These are phyloP conservation scores for Carposina sasakii DNA, from an alignment of 1,140 invertebrate species.

Conservation along the genomic window DNA sequence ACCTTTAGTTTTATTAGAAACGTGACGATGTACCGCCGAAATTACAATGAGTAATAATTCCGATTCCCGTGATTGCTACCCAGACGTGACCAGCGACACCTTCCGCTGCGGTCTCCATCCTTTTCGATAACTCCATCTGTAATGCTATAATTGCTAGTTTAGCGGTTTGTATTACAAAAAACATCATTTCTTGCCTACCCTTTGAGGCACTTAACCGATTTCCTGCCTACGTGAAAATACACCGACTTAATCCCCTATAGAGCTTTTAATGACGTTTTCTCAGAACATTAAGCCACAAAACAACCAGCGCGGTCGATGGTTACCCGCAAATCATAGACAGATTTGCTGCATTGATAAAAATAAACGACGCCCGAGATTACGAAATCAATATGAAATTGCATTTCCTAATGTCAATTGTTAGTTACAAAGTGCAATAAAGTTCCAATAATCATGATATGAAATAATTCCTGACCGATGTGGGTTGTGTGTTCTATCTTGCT, in stretches of 20 bases:
- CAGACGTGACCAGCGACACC: constrained; percentile 58
- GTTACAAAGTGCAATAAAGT: constrained; percentile 71
- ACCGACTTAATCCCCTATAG: constrained; percentile 59
- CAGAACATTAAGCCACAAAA: constrained; percentile 53
- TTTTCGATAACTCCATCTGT: constrained; percentile 65
- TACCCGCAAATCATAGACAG: constrained; percentile 71
- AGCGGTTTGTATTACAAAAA: constrained; percentile 62
- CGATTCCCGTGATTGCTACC: constrained; percentile 31
- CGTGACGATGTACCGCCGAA: constrained; percentile 43
- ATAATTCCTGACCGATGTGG: constrained; percentile 66
- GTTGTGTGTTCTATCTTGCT: constrained; percentile 25
- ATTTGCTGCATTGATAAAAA: constrained; percentile 70
- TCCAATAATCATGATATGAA: constrained; percentile 72
- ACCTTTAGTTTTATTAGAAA: constrained; percentile 67
- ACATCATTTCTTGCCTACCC: constrained; percentile 68
- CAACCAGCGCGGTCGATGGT: constrained; percentile 56
- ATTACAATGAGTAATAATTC: too few species aligned
- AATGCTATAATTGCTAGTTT: constrained; percentile 66
- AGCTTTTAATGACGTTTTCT: constrained; percentile 66
- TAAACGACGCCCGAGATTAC: constrained; percentile 64
- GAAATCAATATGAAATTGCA: constrained; percentile 72
- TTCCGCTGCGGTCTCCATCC: constrained; percentile 67
- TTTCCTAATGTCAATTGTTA: constrained; percentile 73
- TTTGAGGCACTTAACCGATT: constrained; percentile 65
- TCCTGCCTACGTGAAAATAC: constrained; percentile 67